Evolutionary conservation across 2,888 invertebrate species (phyloP).

Genomic region (Belgica antarctica): DNA sequence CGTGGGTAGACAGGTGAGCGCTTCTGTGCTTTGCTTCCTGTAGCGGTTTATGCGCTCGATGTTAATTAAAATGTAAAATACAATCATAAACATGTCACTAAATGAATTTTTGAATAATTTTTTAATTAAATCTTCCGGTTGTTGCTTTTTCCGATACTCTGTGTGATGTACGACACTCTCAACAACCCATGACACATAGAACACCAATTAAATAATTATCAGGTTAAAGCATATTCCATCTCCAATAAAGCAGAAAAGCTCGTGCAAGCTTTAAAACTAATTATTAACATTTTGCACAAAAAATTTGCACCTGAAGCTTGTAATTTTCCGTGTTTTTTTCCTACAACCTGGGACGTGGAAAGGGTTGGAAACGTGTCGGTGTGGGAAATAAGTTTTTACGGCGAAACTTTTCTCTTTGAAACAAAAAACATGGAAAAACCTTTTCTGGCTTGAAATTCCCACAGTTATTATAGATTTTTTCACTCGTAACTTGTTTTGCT

Average conservation of each 20-base stretch:
- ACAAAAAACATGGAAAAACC: slow-evolving; percentile 14
- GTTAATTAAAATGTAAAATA: too few relatives aligned
- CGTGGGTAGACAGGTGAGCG: too few relatives aligned
- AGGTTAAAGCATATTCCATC: not conserved
- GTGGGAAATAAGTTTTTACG: not conserved
- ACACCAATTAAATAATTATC: slow-evolving; percentile 16
- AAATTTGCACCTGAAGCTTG: slow-evolving; percentile 37
- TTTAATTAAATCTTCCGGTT: not conserved
- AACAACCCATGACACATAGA: not conserved
- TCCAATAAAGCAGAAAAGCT: not conserved
- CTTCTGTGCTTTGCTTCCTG: too few relatives aligned
- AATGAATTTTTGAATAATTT: not conserved
- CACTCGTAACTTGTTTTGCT: not conserved
- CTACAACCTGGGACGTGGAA: not conserved
- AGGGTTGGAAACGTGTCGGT: not conserved
- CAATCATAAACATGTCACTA: not conserved
- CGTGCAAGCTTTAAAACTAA: slow-evolving; percentile 7
- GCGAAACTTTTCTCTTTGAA: not conserved
- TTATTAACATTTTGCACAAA: slow-evolving; percentile 32
- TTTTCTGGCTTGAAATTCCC: slow-evolving; percentile 11
- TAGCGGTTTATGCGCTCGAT: too few relatives aligned
- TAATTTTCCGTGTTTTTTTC: slow-evolving; percentile 28
- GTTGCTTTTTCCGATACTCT: not conserved
- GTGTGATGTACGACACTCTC: not conserved
- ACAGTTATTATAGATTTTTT: slow-evolving; percentile 39